Percentiles rank a stretch among this genome's conserved stretches.
These are phyloP conservation scores for Argyresthia albistria DNA, from an alignment of 2,888 invertebrate species.

Conservation along the genomic window DNA sequence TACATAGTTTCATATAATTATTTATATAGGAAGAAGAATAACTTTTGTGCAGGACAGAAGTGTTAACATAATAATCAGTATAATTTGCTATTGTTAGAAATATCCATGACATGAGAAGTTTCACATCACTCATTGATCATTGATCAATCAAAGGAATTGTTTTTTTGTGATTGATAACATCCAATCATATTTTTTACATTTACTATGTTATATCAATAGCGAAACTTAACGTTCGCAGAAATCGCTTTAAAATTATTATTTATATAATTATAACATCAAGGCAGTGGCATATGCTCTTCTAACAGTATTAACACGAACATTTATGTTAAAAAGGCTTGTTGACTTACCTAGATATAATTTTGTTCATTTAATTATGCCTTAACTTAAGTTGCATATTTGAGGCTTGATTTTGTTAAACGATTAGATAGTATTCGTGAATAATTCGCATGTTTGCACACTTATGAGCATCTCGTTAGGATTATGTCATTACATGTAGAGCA, in stretches of 20 bases:
- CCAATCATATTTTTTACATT: no score
- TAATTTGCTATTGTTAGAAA: no score
- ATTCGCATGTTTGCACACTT: no score
- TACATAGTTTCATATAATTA: no score
- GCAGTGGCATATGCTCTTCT: constrained; percentile 52
- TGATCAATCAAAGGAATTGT: no score
- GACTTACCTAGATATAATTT: constrained; percentile 9
- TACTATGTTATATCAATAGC: constrained; percentile 25
- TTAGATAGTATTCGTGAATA: not conserved
- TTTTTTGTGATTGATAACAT: no score
- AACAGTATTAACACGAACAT: constrained; percentile 31
- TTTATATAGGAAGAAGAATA: not conserved
- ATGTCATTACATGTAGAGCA: not conserved
- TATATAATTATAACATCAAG: constrained; percentile 43
- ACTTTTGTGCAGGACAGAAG: not conserved
- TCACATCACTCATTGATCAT: constrained; percentile 10
- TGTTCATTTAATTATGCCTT: constrained; percentile 1
- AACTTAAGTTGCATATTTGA: not conserved
- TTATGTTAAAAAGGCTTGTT: constrained; percentile 24
- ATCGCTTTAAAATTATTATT: constrained; percentile 36
- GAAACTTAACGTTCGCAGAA: constrained; percentile 32
- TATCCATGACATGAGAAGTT: not conserved
- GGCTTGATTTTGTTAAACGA: not conserved
- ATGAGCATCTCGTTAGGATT: not conserved
- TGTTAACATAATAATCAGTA: no score